phyloP scores from a whole-genome alignment of 2,113 vertebrate genomes.

The Myiagra hebetior region DNA sequence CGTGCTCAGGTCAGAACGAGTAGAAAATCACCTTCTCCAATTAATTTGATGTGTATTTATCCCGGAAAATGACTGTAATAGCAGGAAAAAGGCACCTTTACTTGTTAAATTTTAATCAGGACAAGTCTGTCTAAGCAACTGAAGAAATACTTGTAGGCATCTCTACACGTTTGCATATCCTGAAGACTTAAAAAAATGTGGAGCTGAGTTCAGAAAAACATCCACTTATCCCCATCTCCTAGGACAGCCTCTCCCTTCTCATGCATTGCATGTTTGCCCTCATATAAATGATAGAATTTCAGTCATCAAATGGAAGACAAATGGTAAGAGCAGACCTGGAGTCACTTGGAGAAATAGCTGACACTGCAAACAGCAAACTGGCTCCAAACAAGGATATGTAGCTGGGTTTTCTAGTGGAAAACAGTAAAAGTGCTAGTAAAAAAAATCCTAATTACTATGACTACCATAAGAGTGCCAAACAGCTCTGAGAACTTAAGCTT shows the following conservation, averaged over 20 bases:
- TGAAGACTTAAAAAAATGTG: background rate
- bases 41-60: accelerated
- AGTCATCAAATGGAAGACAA: background rate
- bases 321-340: background rate
- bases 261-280: background rate
- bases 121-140: background rate
- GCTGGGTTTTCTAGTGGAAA: background rate
- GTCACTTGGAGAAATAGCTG: background rate
- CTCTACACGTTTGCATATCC: background rate
- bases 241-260: background rate
- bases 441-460: background rate
- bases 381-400: background rate
- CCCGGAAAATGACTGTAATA: background rate
- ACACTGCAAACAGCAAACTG: background rate
- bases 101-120: background rate
- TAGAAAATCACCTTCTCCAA: background rate
- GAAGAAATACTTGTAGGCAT: background rate
- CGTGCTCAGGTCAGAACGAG: background rate
- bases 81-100: background rate
- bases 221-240: background rate
- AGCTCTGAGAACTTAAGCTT: background rate
- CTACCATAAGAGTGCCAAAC: background rate
- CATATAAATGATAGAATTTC: background rate
- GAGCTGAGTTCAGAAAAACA: background rate
- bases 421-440: background rate